Base-by-base conservation (phyloP, 2,888 invertebrate species). In the Desoria tigrina region DNA sequence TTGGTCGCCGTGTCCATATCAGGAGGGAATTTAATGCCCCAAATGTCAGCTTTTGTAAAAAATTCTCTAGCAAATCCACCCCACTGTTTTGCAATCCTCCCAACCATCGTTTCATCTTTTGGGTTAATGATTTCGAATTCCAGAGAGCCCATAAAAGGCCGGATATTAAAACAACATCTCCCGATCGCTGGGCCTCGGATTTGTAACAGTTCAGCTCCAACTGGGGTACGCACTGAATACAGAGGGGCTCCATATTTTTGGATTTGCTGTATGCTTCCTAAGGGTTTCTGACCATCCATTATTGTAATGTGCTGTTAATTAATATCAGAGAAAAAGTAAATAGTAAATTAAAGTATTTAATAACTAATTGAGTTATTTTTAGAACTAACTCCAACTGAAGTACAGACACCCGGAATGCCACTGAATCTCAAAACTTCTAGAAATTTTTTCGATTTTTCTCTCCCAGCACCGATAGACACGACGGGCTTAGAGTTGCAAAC, bases 81-180 rank as follows among this genome's bases (percentile, higher is more conserved):
- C 72, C 72, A 72, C 45, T 72, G 72, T 45, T 72, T 72, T 7
- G 66, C 66, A 27, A 72, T 72, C 51, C 61, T 51, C 11, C 71
- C 71, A 11, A 72, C 66, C 14, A 51, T n/a, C 1, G 63, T 64
- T 28, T 67, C 67, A 51, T 59, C 64, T 18, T 65, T 69, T 1
- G 69, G 63, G 28, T 63, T 51, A 2, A 55, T 27, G 24, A 72
- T 63, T 28, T 72, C 67, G 56, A 72, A 72, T 27, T 69, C 69
- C 3, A 72, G 58, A 24, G 62, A 61, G 1, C 63, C 66, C 1
- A 64, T 60, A 61, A 72, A 62, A 9, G 57, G 60, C 16, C 67
- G 28, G 26, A 59, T 61, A 16, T 60, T 59, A 24, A 65, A 59
- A 50, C 68, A 71, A 50, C 71, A 71, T 45, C 64, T 61, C 56